phyloP scores from a whole-genome alignment of 2,113 vertebrate genomes.

The Sterna hirundo region DNA sequence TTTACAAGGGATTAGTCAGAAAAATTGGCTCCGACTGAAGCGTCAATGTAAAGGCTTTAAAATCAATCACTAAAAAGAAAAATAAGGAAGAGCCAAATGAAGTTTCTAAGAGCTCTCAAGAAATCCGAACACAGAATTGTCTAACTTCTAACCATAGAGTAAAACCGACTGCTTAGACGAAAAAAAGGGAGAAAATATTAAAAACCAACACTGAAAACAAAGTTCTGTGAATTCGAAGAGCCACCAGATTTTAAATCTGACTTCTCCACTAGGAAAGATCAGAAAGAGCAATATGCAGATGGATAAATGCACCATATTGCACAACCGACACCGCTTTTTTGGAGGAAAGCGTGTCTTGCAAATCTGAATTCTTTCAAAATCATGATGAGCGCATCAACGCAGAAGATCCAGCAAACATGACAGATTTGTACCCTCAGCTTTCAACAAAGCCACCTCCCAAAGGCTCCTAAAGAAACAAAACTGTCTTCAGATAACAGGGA shows the following conservation, averaged over 20 bases:
- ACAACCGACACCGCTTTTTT: not conserved
- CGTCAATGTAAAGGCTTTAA: not conserved
- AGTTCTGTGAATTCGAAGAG: not conserved
- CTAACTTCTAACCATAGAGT: not conserved
- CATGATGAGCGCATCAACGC: fast-evolving
- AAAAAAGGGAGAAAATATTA: not conserved
- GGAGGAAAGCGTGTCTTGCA: not conserved
- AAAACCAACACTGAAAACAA: not conserved
- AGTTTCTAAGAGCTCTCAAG: not conserved
- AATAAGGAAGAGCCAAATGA: not conserved
- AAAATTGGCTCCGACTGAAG: not conserved
- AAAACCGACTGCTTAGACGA: not conserved
- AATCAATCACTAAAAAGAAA: not conserved
- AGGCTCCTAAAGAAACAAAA: not conserved
- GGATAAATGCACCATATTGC: not conserved
- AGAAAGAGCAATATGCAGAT: fast-evolving
- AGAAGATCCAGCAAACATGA: not conserved
- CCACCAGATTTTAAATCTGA: not conserved
- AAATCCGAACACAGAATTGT: not conserved
- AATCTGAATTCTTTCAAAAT: too few relatives aligned
- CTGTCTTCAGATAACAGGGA: not conserved
- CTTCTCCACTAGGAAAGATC: too few relatives aligned
- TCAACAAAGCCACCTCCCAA: not conserved
- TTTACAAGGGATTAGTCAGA: not conserved
- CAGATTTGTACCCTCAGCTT: not conserved